Conservation (phyloP, 1,140 invertebrate genomes). For the Leucophenga varia region DNA sequence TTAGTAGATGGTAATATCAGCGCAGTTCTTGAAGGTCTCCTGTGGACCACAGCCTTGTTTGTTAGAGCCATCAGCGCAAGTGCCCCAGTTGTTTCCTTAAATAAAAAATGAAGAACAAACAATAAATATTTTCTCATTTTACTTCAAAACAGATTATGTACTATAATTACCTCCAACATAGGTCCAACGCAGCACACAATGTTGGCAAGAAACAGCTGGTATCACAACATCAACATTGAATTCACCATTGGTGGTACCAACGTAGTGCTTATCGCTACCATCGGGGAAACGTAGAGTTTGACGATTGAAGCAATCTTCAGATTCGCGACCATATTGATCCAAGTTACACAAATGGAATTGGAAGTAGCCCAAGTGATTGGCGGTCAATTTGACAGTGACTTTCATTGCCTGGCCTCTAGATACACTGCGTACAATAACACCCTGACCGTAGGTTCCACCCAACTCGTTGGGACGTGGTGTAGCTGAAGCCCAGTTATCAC, state of each 20-base stretch:
- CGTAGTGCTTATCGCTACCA: constrained; percentile 43
- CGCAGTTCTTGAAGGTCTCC: constrained; percentile 69
- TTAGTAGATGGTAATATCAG: constrained; percentile 64
- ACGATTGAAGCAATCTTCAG: constrained; percentile 64
- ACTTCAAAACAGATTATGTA: background rate
- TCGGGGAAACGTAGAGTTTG: constrained; percentile 58
- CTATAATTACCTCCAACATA: constrained; percentile 58
- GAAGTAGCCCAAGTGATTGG: constrained; percentile 62
- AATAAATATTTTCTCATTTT: background rate
- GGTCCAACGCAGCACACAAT: constrained; percentile 71
- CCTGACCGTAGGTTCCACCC: constrained; percentile 61
- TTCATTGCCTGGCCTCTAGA: constrained; percentile 46
- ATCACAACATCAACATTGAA: constrained; percentile 56
- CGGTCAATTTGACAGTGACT: constrained; percentile 58
- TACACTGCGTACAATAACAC: constrained; percentile 59
- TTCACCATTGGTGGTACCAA: constrained; percentile 33
- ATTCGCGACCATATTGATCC: constrained; percentile 54
- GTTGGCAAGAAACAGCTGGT: constrained; percentile 64
- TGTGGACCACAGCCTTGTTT: constrained; percentile 65
- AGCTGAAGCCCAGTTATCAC: constrained; percentile 59
- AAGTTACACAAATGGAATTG: constrained; percentile 63
- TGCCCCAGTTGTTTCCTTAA: constrained; percentile 64
- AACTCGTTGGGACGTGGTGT: constrained; percentile 66
- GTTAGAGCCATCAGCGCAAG: constrained; percentile 55
- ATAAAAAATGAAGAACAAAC: background rate